phyloP scores from a whole-genome alignment of 2,113 vertebrate species.

The Accipiter virgatus region DNA sequence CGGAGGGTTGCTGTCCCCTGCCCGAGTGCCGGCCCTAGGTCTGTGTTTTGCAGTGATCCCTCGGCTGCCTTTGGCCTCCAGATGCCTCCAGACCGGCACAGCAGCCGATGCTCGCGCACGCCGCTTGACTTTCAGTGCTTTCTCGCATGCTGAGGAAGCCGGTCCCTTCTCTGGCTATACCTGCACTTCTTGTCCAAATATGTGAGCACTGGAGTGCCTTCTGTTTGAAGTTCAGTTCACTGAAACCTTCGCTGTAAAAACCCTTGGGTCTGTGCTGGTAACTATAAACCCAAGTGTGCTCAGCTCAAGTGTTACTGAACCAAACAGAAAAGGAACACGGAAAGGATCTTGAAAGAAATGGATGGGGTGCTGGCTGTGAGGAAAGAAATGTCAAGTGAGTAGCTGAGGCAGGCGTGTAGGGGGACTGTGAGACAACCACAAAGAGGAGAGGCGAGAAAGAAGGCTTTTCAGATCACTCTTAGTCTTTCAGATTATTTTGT shows the following conservation, averaged over 20 bases:
- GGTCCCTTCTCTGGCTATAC: rapidly evolving
- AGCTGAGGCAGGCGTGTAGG: background rate
- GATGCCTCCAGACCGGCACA: rapidly evolving
- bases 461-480: background rate
- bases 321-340: background rate
- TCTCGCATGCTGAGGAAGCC: background rate
- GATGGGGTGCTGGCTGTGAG: background rate
- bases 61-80: too few relatives aligned
- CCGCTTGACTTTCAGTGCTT: rapidly evolving
- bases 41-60: rapidly evolving
- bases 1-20: background rate
- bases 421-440: background rate
- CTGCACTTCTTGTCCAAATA: background rate
- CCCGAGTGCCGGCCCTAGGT: rapidly evolving
- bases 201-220: rapidly evolving
- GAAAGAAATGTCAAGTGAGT: background rate
- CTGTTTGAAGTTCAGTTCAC: background rate
- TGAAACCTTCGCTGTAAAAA: background rate
- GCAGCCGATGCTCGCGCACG: rapidly evolving
- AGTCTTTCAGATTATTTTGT: background rate
- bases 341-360: background rate
- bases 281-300: rapidly evolving
- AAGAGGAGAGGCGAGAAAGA: rapidly evolving
- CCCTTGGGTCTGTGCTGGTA: background rate
- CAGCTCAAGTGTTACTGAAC: background rate